Evolutionary conservation across 1,140 invertebrate genomes (phyloP).

Genomic region (Phortica variegata): DNA sequence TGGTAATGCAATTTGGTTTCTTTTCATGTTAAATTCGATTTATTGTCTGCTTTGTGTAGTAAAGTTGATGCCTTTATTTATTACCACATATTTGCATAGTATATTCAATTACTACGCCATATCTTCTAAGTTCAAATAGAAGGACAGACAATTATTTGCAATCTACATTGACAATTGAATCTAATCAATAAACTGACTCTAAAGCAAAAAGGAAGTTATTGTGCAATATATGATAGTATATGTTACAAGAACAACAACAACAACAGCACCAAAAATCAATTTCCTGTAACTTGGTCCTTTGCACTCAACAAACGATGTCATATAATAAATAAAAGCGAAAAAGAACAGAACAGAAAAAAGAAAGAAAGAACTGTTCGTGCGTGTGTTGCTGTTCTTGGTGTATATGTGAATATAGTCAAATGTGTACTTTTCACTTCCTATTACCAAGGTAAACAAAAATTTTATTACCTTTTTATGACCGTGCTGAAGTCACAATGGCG

Average conservation of each 20-base stretch:
- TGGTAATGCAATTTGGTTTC: too few species aligned
- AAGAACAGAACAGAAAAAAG: slow-evolving; percentile 30
- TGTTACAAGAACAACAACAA: slow-evolving; percentile 28
- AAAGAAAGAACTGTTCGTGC: slow-evolving; percentile 15
- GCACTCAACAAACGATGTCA: slow-evolving; percentile 23
- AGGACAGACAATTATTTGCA: too few species aligned
- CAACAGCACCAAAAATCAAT: slow-evolving; percentile 29
- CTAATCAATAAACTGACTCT: neutral
- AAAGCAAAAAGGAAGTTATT: slow-evolving; percentile 33
- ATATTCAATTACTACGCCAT: too few species aligned
- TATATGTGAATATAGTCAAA: slow-evolving; percentile 25
- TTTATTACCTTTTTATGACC: slow-evolving; percentile 52
- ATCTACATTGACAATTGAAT: neutral
- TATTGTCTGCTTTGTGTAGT: neutral
- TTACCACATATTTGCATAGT: too few species aligned
- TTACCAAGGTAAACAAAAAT: slow-evolving; percentile 52
- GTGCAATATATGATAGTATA: slow-evolving; percentile 34
- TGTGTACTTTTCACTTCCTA: slow-evolving; percentile 44
- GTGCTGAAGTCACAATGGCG: slow-evolving; percentile 46
- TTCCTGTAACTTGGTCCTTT: slow-evolving; percentile 29
- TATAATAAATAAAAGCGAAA: slow-evolving; percentile 37
- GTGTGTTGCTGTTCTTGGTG: slow-evolving; percentile 7
- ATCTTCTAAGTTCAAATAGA: too few species aligned
- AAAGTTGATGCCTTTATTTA: too few species aligned
- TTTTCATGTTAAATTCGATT: too few species aligned